Evolutionary conservation across 2,797 vertebrate genomes (phyloP).

Genomic region (Muraenolepis orangiensis): DNA sequence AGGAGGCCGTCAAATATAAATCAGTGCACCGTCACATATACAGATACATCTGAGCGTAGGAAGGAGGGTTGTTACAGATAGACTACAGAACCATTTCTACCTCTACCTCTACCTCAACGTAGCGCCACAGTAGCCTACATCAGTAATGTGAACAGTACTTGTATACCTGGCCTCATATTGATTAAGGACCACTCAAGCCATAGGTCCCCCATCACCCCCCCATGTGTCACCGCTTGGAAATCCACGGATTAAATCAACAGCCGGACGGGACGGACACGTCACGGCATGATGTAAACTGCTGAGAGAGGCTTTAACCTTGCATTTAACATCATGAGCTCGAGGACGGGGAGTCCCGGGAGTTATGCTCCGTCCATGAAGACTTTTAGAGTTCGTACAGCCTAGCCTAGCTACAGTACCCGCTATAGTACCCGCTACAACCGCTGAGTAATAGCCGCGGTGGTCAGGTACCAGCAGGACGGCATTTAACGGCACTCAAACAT

Average conservation of each 20-base stretch:
- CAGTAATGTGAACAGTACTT: not conserved
- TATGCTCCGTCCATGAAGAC: conserved; percentile 46
- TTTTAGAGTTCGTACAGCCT: conserved; percentile 39
- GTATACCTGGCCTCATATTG: not conserved
- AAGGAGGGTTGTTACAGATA: too few relatives aligned
- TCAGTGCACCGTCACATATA: not conserved
- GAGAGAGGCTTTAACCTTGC: not conserved
- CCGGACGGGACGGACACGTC: not conserved
- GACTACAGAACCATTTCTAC: too few relatives aligned
- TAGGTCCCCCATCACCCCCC: too few relatives aligned
- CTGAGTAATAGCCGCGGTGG: too few relatives aligned
- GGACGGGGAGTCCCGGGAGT: not conserved
- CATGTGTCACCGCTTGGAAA: too few relatives aligned
- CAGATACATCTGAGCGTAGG: too few relatives aligned
- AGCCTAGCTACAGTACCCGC: conserved; percentile 29
- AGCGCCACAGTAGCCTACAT: not conserved
- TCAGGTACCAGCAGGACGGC: not conserved
- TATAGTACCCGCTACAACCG: too few relatives aligned
- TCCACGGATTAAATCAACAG: too few relatives aligned
- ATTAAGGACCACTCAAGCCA: too few relatives aligned
- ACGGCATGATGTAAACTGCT: conserved; percentile 11
- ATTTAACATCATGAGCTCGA: conserved; percentile 35
- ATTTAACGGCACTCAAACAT: conserved; percentile 3
- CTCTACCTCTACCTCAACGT: too few relatives aligned
- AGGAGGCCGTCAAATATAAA: not conserved